Conservation (phyloP, 2,797 vertebrate species). For the Amazona finschi region DNA sequence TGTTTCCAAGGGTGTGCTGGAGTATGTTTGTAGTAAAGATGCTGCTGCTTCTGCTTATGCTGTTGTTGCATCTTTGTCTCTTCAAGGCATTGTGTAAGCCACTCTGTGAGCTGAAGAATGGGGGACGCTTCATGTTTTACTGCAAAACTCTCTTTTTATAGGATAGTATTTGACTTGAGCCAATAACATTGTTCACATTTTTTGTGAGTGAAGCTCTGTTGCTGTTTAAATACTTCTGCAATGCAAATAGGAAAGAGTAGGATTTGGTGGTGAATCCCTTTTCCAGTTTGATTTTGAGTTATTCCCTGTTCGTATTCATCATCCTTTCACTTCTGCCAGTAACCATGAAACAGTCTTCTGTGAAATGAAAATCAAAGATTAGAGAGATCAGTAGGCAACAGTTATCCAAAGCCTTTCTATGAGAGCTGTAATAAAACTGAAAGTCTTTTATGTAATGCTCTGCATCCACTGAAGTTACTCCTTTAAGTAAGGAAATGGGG, state of each 20-base stretch:
- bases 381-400: not conserved
- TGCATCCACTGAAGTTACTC: not conserved
- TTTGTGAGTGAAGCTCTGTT: not conserved
- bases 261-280: not conserved
- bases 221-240: not conserved
- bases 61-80: not conserved
- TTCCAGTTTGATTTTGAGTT: not conserved
- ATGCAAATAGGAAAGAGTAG: not conserved
- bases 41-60: not conserved
- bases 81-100: not conserved
- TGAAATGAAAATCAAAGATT: slow-evolving; percentile 10
- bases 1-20: not conserved
- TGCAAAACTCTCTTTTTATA: not conserved
- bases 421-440: not conserved
- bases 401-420: not conserved
- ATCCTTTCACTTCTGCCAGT: not conserved
- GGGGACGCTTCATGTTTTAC: not conserved
- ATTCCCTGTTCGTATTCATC: not conserved
- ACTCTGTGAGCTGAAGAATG: not conserved
- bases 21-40: not conserved
- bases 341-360: not conserved
- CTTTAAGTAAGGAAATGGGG: not conserved
- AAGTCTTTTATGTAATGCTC: not conserved
- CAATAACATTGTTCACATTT: not conserved
- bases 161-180: not conserved